Base-by-base conservation (phyloP, 1,140 invertebrate species). In the Temnothorax curvispinosus region DNA sequence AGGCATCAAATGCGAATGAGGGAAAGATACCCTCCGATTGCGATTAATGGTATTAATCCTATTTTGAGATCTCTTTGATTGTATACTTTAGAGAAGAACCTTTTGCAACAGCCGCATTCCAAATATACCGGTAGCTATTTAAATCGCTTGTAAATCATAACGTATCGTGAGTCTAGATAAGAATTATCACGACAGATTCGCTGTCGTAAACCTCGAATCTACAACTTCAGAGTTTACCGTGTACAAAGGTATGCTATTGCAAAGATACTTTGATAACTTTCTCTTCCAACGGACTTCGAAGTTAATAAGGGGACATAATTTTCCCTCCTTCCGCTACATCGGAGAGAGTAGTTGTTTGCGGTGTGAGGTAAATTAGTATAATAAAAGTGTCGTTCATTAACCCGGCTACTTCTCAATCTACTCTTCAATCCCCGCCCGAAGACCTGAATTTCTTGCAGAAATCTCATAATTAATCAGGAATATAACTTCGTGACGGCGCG, bases 401-500 rank as follows among this genome's bases (percentile, higher is more conserved):
- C 41, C 8, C 56, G 41, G 38, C 27, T 60, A 58, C 65, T 69
- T 69, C 41, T 69, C 65, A 27, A 27, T 75, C 69, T 38, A 74
- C 41, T 74, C 47, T 56, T 75, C 69, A 74, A 84, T 75, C 69
- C 65, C 65, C 35, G 72, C 15, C 32, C 47, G n/a, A 21, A 7
- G 41, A 75, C 27, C 27, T 84, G n/a, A 74, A 80, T 67, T 80
- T 54, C 62, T 67, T 38, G 62, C 47, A 38, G 77, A 58, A 74
- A 84, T 60, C n/a, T 41, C 13, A 15, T 60, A 74, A 84, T 84
- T 84, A 84, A 84, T 84, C 54, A 84, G n/a, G 32, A 58, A 74
- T 35, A 62, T 60, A 86, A 71, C 85, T 75, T 87, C 84, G 82
- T n/a, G 88, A 69, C 72, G 80, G 90, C 85, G 87, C 87, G 84